A percentile compares a stretch with the other conserved stretches of the same genome.
Conservation (phyloP, 2,797 vertebrate species). For the Orestias chungarensis region DNA sequence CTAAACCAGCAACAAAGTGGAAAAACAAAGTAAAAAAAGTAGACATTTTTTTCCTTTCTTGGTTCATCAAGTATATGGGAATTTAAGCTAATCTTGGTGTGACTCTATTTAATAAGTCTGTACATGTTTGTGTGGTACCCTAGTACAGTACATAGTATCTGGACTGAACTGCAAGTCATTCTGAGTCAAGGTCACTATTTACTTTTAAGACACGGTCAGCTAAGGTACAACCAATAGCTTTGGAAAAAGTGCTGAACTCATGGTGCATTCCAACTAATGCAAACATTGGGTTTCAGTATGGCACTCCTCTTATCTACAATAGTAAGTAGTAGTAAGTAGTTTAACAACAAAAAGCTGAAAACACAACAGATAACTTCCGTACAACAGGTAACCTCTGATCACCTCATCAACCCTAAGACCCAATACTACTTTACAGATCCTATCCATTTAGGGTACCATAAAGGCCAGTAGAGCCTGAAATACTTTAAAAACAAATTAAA, state of each 20-base stretch:
- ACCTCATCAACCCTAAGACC: not conserved
- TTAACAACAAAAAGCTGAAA: no score
- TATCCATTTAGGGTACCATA: no score
- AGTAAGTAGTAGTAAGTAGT: no score
- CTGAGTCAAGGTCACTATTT: not conserved
- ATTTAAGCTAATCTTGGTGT: conserved; percentile 41
- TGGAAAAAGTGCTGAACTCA: not conserved
- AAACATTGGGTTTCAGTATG: no score
- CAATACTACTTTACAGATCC: not conserved
- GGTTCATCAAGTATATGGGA: conserved; percentile 44
- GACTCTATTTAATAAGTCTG: conserved; percentile 24
- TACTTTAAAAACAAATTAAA: no score
- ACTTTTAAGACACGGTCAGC: not conserved
- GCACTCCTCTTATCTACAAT: no score
- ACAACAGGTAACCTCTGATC: not conserved
- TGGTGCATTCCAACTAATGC: no score
- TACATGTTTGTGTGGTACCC: conserved; percentile 2
- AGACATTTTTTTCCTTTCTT: conserved; percentile 28
- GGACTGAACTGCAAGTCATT: not conserved
- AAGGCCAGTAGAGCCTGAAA: no score
- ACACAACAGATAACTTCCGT: no score
- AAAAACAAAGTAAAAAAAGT: conserved; percentile 26
- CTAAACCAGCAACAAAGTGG: conserved; percentile 27
- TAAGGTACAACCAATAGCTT: not conserved
- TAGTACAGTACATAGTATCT: not conserved